Base-by-base conservation (phyloP, 2,113 vertebrate genomes). In the Pao palembangensis region DNA sequence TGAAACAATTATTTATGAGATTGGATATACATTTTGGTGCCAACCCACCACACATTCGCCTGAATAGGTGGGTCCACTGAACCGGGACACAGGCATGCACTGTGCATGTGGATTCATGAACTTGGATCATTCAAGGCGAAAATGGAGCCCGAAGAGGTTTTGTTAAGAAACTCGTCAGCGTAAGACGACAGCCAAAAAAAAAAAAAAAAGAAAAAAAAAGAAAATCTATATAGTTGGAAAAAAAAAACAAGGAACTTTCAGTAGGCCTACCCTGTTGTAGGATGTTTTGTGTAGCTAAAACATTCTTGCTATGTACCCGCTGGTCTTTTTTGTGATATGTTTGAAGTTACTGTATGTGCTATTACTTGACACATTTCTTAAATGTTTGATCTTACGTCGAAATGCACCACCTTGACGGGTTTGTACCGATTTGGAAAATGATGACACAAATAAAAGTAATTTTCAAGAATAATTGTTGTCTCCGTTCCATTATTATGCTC, bases 251-350 rank as follows among this genome's bases (percentile, higher is more conserved):
- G 48, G 67, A 86, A 69, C 80, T 84, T 76, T 92, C 93, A 88
- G 90, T 91, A 93, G 91, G 90, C 85, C 89, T 90, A 92, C 61
- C 82, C 79, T 83, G 83, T 93, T 93, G 93, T 95, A 94, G 93
- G 93, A 95, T 95, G 94, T 95, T 98, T 94, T 95, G 96, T 96
- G 94, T 96, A 96, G 93, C 95, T 95, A 89, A 96, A 94, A 94
- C 93, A 95, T 96, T 94, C 93, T 94, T 92, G 94, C 95, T 95
- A 92, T 92, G 84, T 89, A 83, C 81, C 93, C 92, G 90, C 93
- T 96, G 94, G 94, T 98, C 93, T 91, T 90, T 84, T 94, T 95
- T 93, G 95, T 98, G 96, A 93, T 93, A 94, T 93, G 94, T 94
- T 96, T 94, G 93, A 95, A 95, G 91, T 95, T 95, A 93, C 85